A percentile compares a stretch with the other conserved stretches of the same genome.
Conservation (phyloP, 1,140 invertebrate species). For the Adelges cooleyi region DNA sequence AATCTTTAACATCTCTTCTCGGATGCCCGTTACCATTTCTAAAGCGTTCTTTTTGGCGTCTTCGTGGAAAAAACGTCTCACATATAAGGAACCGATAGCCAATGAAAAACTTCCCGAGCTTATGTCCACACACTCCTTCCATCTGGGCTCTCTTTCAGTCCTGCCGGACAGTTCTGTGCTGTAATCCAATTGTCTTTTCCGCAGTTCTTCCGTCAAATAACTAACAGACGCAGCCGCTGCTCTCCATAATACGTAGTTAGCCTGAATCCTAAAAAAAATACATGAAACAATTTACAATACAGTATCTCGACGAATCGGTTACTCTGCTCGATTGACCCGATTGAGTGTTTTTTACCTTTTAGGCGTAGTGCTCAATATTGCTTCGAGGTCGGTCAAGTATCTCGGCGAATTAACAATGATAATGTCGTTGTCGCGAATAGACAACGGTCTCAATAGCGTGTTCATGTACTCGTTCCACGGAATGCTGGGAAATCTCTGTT, state of each 20-base stretch:
- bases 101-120: slow-evolving; percentile 58
- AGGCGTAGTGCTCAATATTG: slow-evolving; percentile 43
- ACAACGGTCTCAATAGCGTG: slow-evolving; percentile 50
- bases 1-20: slow-evolving; percentile 44
- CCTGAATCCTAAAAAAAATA: slow-evolving; percentile 41
- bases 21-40: slow-evolving; percentile 73
- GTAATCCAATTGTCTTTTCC: slow-evolving; percentile 59
- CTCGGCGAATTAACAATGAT: slow-evolving; percentile 69
- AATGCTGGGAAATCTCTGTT: slow-evolving; percentile 58
- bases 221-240: slow-evolving; percentile 57
- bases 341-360: slow-evolving; percentile 41
- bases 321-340: neutral
- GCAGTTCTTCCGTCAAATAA: slow-evolving; percentile 60
- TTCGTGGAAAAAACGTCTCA: slow-evolving; percentile 61
- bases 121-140: slow-evolving; percentile 72
- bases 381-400: slow-evolving; percentile 57
- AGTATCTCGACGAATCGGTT: too few species aligned
- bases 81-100: slow-evolving; percentile 64
- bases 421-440: slow-evolving; percentile 56
- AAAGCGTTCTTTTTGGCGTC: slow-evolving; percentile 58
- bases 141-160: slow-evolving; percentile 60
- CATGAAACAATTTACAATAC: neutral
- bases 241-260: slow-evolving; percentile 77
- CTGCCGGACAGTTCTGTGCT: slow-evolving; percentile 61
- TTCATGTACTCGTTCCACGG: slow-evolving; percentile 75